Evolutionary conservation across 2,797 vertebrate genomes (phyloP), one percentile per base, ranked within the genome.

Genomic region (Limnodromus scolopaceus): DNA sequence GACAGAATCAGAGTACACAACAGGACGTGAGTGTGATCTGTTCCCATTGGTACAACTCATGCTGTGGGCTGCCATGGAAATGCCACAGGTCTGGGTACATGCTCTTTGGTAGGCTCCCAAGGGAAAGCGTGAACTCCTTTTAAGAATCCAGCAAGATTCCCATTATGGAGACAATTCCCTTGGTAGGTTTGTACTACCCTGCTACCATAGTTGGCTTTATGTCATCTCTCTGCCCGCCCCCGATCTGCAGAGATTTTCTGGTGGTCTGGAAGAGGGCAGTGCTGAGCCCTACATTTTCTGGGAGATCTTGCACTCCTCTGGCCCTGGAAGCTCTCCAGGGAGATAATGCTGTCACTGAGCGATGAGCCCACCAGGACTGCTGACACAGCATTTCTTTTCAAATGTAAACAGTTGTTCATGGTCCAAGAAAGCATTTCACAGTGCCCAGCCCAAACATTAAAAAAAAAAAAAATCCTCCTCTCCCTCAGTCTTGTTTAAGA

Each of bases 351-450:
- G 93, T 24, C 80, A 41, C 76, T 63, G 93, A 87, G 79, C 0
- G n/a, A 92, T 81, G 93, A 93, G 91, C 92, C 86, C 63, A 2
- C 36, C 8, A 10, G 78, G 48, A 36, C 60, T 68, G 95, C 95
- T 97, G 94, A 92, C 69, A 63, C 92, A 66, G 96, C 82, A 4
- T 8, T 76, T 30, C 87, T 76, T 94, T 96, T 94, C 89, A 90
- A 84, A 92, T 76, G 74, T 78, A 93, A 94, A 84, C 89, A 84
- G 22, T 48, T 43, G 19, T 30, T 70, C 74, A 4, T 28, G 51
- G n/a, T 30, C 85, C 92, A 79, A 34, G 77, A 70, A 86, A 86
- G 58, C 22, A 6, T 69, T 96, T 95, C 92, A 93, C n/a, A 36
- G 76, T 58, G 79, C 79, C 78, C 84, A 81, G 64, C 75, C 75